phyloP scores from a whole-genome alignment of 1,140 invertebrate species.

The Oncopeltus fasciatus region DNA sequence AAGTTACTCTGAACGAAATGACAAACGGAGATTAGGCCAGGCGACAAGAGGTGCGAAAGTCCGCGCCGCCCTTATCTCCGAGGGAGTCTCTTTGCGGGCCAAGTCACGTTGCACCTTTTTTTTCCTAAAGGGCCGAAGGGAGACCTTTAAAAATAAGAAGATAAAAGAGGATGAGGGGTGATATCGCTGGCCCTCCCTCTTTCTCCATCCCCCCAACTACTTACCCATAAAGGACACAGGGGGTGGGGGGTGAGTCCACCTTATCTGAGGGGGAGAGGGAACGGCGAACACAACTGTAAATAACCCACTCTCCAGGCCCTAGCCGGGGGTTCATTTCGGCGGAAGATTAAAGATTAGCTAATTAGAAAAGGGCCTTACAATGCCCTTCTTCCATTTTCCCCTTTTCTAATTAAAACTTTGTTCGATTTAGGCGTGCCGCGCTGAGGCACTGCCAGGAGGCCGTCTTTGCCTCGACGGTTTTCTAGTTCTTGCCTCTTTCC shows the following conservation, averaged over 20 bases:
- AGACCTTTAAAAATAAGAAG: not conserved
- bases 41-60: too few relatives aligned
- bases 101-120: not conserved
- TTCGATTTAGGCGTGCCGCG: not conserved
- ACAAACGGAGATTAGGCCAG: too few relatives aligned
- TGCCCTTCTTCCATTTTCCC: not conserved
- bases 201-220: too few relatives aligned
- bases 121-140: too few relatives aligned
- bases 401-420: not conserved
- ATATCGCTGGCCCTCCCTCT: too few relatives aligned
- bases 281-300: not conserved
- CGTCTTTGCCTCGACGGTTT: too few relatives aligned
- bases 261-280: not conserved
- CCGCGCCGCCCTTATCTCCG: too few relatives aligned
- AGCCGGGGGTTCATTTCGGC: not conserved
- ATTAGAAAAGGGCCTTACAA: not conserved
- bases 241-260: not conserved
- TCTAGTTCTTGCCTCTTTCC: too few relatives aligned
- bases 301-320: not conserved
- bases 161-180: not conserved
- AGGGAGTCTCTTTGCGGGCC: not conserved
- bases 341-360: not conserved
- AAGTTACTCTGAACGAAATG: too few relatives aligned
- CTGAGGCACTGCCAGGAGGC: too few relatives aligned
- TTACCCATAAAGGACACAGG: too few relatives aligned